phyloP scores from a whole-genome alignment of 2,797 vertebrate genomes.

The Numenius phaeopus region DNA sequence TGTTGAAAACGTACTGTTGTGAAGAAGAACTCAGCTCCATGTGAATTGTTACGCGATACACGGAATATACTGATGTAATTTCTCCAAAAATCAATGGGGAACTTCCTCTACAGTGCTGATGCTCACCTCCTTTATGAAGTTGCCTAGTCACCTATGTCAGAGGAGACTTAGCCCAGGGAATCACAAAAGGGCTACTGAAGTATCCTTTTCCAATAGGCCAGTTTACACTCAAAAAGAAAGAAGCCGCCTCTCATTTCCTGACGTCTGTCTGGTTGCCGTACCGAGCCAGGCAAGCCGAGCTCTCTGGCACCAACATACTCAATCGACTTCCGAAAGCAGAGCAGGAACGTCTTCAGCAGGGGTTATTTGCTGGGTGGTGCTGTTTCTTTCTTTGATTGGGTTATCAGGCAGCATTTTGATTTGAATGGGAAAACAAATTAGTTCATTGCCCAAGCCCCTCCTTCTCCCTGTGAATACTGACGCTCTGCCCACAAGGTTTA shows the following conservation, averaged over 20 bases:
- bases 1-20: background rate
- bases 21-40: background rate
- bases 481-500: background rate
- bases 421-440: slow-evolving; percentile 4
- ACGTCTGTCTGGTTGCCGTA: background rate
- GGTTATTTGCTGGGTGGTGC: background rate
- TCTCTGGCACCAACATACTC: background rate
- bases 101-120: background rate
- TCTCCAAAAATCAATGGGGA: background rate
- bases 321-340: background rate
- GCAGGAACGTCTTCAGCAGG: background rate
- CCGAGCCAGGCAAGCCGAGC: background rate
- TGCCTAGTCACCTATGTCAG: background rate
- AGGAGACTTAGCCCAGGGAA: background rate
- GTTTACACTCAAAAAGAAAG: background rate
- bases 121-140: background rate
- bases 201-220: background rate
- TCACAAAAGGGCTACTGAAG: background rate
- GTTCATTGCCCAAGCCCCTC: background rate
- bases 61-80: background rate
- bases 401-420: background rate
- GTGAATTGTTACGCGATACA: background rate
- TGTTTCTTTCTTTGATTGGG: background rate
- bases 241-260: background rate
- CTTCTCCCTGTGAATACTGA: background rate